phyloP scores from a whole-genome alignment of 2,113 vertebrate genomes.

The Aphyosemion australe region DNA sequence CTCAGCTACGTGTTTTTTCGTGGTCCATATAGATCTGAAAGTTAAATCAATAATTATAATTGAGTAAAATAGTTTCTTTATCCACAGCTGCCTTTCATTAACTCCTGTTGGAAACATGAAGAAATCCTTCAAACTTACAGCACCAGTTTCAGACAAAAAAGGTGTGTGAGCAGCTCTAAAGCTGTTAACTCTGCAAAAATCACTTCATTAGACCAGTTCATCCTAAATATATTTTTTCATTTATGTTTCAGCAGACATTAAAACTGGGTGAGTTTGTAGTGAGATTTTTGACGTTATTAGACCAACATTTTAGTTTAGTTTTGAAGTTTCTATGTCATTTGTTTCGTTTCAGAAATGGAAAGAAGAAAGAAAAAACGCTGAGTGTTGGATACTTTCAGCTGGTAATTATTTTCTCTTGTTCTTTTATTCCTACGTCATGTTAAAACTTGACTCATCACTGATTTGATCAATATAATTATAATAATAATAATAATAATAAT shows the following conservation, averaged over 20 bases:
- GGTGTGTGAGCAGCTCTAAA: conserved; percentile 9
- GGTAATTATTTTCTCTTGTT: conserved; percentile 56
- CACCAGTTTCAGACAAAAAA: conserved; percentile 20
- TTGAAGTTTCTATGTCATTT: neutral
- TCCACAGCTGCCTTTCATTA: neutral
- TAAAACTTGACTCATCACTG: too few relatives aligned
- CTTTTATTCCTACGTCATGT: too few relatives aligned
- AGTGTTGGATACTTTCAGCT: conserved; percentile 80
- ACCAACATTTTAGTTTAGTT: neutral
- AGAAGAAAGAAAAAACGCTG: conserved; percentile 61
- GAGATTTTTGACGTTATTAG: neutral
- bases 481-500: too few relatives aligned
- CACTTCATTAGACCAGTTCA: too few relatives aligned
- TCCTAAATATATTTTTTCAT: neutral
- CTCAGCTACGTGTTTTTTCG: neutral
- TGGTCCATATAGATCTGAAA: too few relatives aligned
- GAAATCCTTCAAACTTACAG: neutral
- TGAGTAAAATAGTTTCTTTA: neutral
- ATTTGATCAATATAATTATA: too few relatives aligned
- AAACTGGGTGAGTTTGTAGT: conserved; percentile 49
- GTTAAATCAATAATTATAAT: neutral
- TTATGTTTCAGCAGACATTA: conserved; percentile 22
- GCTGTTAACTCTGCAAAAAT: too few relatives aligned
- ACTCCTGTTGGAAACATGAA: conserved; percentile 40
- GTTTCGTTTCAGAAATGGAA: conserved; percentile 51